A percentile compares a stretch with the other conserved stretches of the same genome.
Conservation (phyloP, 2,888 invertebrate species). For the Parthenolecanium corni region DNA sequence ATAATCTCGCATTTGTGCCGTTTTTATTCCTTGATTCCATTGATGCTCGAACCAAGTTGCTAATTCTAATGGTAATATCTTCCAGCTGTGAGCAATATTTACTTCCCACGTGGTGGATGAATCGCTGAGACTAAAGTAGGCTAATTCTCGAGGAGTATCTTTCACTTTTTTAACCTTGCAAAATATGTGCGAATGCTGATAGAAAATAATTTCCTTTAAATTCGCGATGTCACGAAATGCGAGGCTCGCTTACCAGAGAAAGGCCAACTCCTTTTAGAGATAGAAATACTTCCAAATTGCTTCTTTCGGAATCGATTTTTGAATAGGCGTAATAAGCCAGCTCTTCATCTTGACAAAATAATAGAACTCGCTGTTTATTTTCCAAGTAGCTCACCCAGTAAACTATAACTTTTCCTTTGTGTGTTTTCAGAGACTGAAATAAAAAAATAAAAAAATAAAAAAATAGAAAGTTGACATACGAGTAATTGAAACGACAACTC, state of each 20-base stretch:
- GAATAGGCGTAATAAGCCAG: constrained; percentile 51
- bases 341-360: constrained; percentile 63
- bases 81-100: constrained; percentile 67
- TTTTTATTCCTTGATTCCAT: constrained; percentile 54
- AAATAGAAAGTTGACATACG: not conserved
- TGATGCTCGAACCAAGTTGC: constrained; percentile 74
- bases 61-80: constrained; percentile 60
- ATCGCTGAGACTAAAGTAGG: constrained; percentile 54
- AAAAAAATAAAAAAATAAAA: not conserved
- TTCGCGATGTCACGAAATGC: not conserved
- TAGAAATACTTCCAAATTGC: constrained; percentile 54
- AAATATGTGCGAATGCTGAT: not conserved
- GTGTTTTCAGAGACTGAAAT: constrained; percentile 7
- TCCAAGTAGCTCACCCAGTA: constrained; percentile 73
- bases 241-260: constrained; percentile 41
- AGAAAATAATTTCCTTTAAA: not conserved
- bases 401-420: constrained; percentile 59
- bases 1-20: constrained; percentile 64
- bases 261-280: constrained; percentile 58
- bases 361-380: constrained; percentile 57
- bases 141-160: constrained; percentile 45
- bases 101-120: constrained; percentile 70
- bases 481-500: not conserved
- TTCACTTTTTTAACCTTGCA: constrained; percentile 38
- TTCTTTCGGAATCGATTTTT: constrained; percentile 53